These are phyloP conservation scores for Anaspis maculata DNA, from an alignment of 2,888 invertebrate genomes.

Conservation along the genomic window DNA sequence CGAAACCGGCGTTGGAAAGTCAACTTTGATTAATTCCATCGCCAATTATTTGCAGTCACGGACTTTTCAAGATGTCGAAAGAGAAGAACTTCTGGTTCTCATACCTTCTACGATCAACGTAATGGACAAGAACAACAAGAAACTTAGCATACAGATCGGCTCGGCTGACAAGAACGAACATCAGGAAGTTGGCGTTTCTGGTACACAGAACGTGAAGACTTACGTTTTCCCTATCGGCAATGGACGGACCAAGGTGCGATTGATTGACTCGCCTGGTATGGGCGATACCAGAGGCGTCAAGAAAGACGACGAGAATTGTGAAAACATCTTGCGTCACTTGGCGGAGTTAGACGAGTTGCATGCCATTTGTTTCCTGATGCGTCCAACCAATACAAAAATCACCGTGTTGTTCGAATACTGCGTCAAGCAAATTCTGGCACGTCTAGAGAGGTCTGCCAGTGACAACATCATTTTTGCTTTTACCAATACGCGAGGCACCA, in stretches of 20 bases:
- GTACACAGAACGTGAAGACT: slow-evolving; percentile 23
- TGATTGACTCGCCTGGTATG: slow-evolving; percentile 37
- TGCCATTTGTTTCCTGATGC: slow-evolving; percentile 31
- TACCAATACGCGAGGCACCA: slow-evolving; percentile 28
- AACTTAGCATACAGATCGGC: slow-evolving; percentile 20
- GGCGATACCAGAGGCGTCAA: slow-evolving; percentile 26
- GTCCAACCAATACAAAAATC: slow-evolving; percentile 28
- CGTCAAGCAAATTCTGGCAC: slow-evolving; percentile 31
- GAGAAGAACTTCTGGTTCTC: slow-evolving; percentile 20
- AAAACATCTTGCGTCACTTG: slow-evolving; percentile 30
- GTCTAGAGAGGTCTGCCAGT: slow-evolving; percentile 32
- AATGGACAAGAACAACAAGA: slow-evolving; percentile 22
- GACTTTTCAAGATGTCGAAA: slow-evolving; percentile 22
- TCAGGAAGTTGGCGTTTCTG: slow-evolving; percentile 17
- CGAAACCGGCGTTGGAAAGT: slow-evolving; percentile 36
- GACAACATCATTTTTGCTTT: slow-evolving; percentile 36
- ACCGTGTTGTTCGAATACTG: slow-evolving; percentile 33
- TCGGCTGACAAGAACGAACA: slow-evolving; percentile 23
- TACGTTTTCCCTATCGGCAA: slow-evolving; percentile 22
- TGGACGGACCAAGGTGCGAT: slow-evolving; percentile 22
- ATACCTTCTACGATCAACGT: slow-evolving; percentile 29
- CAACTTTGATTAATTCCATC: slow-evolving; percentile 35
- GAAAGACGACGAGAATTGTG: slow-evolving; percentile 27
- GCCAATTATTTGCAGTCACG: slow-evolving; percentile 29
- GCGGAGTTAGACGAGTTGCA: slow-evolving; percentile 28